phyloP scores from a whole-genome alignment of 2,888 invertebrate species.

The Amblyteles armatorius region DNA sequence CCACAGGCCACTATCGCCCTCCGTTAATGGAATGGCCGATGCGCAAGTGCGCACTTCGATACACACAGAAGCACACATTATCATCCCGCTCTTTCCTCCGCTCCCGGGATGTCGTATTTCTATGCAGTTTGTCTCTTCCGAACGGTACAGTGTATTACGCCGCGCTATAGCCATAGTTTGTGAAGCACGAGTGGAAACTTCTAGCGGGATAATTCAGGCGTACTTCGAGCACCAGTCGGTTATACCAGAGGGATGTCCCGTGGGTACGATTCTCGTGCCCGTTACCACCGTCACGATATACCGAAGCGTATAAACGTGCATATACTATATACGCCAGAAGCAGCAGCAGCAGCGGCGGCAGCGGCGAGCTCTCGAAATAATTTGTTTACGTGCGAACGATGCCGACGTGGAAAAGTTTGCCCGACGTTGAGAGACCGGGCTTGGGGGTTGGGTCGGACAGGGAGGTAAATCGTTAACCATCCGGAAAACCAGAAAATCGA shows the following conservation, averaged over 20 bases:
- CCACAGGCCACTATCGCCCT: conserved; percentile 46
- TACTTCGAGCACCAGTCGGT: conserved; percentile 62
- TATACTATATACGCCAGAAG: conserved; percentile 22
- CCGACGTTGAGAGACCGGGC: not conserved
- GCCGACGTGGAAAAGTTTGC: conserved; percentile 40
- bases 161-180: conserved; percentile 13
- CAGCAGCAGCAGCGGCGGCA: conserved; percentile 17
- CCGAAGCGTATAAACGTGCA: conserved; percentile 26
- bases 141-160: conserved; percentile 19
- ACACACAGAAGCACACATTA: conserved; percentile 22
- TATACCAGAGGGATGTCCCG: conserved; percentile 52
- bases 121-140: conserved; percentile 32
- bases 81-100: not conserved
- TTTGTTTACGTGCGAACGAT: conserved; percentile 51
- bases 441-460: not conserved
- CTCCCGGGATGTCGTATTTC: conserved; percentile 35
- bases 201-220: conserved; percentile 67
- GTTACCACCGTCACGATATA: conserved; percentile 56
- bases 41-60: conserved; percentile 39
- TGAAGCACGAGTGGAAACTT: conserved; percentile 59
- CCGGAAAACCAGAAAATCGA: conserved; percentile 32
- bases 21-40: conserved; percentile 76
- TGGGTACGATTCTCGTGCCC: conserved; percentile 64
- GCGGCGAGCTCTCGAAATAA: conserved; percentile 47
- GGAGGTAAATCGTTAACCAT: conserved; percentile 8